Evolutionary conservation across 2,888 invertebrate species (phyloP), one percentile per base, ranked within the genome.

Genomic region (Pyrrhia umbra): DNA sequence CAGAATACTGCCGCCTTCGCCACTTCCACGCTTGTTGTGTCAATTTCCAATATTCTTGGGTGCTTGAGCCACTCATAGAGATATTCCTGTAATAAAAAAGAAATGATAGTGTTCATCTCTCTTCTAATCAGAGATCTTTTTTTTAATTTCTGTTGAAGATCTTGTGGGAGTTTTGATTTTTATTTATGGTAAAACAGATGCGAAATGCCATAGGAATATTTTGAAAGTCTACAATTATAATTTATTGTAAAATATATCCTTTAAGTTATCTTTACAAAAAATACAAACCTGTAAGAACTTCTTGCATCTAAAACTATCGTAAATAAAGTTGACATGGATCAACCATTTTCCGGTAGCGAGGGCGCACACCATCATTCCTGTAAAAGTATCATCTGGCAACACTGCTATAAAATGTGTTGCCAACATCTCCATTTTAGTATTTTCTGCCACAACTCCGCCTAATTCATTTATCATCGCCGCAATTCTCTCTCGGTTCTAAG

Each of bases 371-470:
- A 94, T 94, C 95, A 95, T 95, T 2, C 94, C 95, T 0, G 94
- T 91, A 68, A 88, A 92, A 0, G 94, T 93, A 71, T 95, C 95
- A 10, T 88, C 85, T 1, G 95, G 94, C 80, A 95, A 79, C 78
- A 90, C 86, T 10, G 93, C 88, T 68, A 95, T 86, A 73, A 92
- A 94, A 77, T 95, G 95, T 27, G 94, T 93, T 40, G 95, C 92
- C 82, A 94, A 75, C 95, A 95, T 95, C 70, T 95, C 95, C 94
- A 94, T 94, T 78, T 94, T 94, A 0, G 94, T 95, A 71, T 93
- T 95, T 76, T 94, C 94, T 0, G 94, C 94, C 0, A 95, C 93
- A 13, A 94, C 94, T 8, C 94, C 94, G 1, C 94, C 94, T 18
- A 95, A 76, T 72, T 94, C 94, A 55, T 87, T 90, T 46, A 95